Base-by-base conservation (phyloP, 2,113 vertebrate genomes). In the Hoplias malabaricus region DNA sequence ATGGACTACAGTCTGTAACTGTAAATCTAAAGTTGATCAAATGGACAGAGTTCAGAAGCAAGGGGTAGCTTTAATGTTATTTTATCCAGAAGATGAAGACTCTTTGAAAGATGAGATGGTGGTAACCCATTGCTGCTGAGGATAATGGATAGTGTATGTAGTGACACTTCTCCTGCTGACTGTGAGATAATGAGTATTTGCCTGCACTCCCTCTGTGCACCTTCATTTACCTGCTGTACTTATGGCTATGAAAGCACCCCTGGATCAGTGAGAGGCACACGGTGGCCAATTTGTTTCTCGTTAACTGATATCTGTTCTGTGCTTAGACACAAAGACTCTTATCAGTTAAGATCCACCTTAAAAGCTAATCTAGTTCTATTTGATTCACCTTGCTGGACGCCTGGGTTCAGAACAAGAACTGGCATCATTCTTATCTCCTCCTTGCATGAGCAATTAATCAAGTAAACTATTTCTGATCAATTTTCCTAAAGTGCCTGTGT, bases 121-220 rank as follows among this genome's bases (percentile, higher is more conserved):
- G 86, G 86, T 86, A 88, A 88, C 86, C 81, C 86, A 85, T 82
- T 61, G 81, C 79, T 84, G 83, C 67, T 34, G 86, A 67, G 82
- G 88, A 80, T 87, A 83, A 87, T 87, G 75, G 77, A 84, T 78
- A 83, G 78, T 80, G 81, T 86, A 85, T 85, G 77, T 78, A 83
- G 67, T 83, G 80, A 81, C 84, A 85, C 75, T 79, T 80, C 77
- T 72, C 33, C 80, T 56, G 79, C 1, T 80, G 77, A 85, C 80
- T 86, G 71, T 79, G 79, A 82, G 80, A 84, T 89, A 88, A 85
- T 86, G 86, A 87, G 81, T 71, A 42, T 85, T 88, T 86, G 61
- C 62, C 56, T 63, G 43, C 85, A 84, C 62, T 68, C 14, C 34
- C 81, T 59, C 42, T 56, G 29, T 63, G 40, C 81, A 63, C 54